Evolutionary conservation across 2,113 vertebrate species (phyloP).

Genomic region (Leptobrachium ailaonicum): DNA sequence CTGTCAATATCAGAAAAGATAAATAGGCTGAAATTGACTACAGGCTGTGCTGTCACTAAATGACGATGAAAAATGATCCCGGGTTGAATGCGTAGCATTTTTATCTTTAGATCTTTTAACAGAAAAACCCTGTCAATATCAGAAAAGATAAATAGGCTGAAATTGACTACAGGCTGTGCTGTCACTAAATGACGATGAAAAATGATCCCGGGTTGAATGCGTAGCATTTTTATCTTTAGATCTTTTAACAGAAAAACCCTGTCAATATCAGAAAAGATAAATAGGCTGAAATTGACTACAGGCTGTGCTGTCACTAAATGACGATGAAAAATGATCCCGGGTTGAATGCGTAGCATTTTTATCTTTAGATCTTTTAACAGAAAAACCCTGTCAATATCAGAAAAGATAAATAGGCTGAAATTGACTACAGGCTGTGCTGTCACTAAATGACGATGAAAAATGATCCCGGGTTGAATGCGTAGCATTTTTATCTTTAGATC

Average conservation of each 20-base stretch:
- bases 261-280: slow-evolving; percentile 73
- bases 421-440: slow-evolving; percentile 66
- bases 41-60: slow-evolving; percentile 67
- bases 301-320: slow-evolving; percentile 69
- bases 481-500: slow-evolving; percentile 70
- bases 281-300: slow-evolving; percentile 67
- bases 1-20: slow-evolving; percentile 71
- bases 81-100: slow-evolving; percentile 66
- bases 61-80: slow-evolving; percentile 70
- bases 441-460: slow-evolving; percentile 74
- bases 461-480: slow-evolving; percentile 63
- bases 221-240: slow-evolving; percentile 67
- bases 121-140: slow-evolving; percentile 66
- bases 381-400: slow-evolving; percentile 65
- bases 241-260: slow-evolving; percentile 66
- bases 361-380: slow-evolving; percentile 73
- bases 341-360: slow-evolving; percentile 66
- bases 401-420: slow-evolving; percentile 71
- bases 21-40: slow-evolving; percentile 69
- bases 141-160: slow-evolving; percentile 71
- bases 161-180: slow-evolving; percentile 64
- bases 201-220: slow-evolving; percentile 68
- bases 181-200: slow-evolving; percentile 72
- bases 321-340: slow-evolving; percentile 68
- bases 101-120: slow-evolving; percentile 72